Base-by-base conservation (phyloP, 2,888 invertebrate genomes). In the Itoplectis maculator region DNA sequence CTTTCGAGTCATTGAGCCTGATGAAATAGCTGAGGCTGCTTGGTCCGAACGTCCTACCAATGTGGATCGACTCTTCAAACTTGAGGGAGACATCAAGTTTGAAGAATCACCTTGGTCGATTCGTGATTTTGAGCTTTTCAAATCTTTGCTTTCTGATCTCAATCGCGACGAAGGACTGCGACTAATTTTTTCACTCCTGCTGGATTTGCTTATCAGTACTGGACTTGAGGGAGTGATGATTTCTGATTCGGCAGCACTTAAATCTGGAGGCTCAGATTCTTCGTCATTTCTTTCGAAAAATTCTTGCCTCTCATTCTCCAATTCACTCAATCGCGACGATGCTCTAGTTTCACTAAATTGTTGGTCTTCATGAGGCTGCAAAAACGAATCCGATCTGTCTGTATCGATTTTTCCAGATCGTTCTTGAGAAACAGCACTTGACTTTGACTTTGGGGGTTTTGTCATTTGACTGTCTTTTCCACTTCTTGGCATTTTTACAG, bases 31-130 rank as follows among this genome's bases (percentile, higher is more conserved):
- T 13, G 66, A 59, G 5, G 42, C 66, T 0, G 37, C 29, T 15
- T 65, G 40, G 20, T 72, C 51, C 29, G 66, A 59, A 42, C 37
- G n/a, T 29, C 59, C 66, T 35, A 59, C 72, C n/a, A 69, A 69
- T 7, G 56, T 51, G n/a, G n/a, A n/a, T n/a, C n/a, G n/a, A 37
- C 29, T 15, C 0, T 13, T 23, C 47, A 40, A 15, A 23, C 47
- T 56, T 3, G 49, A 45, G n/a, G 51, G 9, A 23, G 51, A 40
- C 35, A 13, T 49, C 20, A n/a, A n/a, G 4, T 15, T 2, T n/a
- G n/a, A n/a, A n/a, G n/a, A n/a, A 9, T 63, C 63, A 29, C 13
- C 11, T 11, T 54, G 23, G 13, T 23, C 29, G 2, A 35, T n/a
- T 29, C 29, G 29, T 29, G 3, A 4, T n/a, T 56, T 3, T 9